Evolutionary conservation across 2,888 invertebrate species (phyloP).

Genomic region (Anoplius nigerrimus): DNA sequence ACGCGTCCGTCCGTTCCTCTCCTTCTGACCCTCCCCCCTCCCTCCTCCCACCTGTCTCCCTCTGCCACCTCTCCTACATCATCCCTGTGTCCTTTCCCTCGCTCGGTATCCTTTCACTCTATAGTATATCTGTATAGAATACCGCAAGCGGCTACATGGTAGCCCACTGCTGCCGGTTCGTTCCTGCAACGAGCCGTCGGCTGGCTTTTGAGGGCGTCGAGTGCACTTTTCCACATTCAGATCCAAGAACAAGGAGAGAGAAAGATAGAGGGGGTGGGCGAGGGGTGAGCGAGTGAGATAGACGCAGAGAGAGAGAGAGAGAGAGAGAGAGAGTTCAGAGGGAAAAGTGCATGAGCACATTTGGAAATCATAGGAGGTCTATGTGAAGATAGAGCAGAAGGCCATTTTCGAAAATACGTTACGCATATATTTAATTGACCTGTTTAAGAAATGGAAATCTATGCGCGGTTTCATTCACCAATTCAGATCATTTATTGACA

Average conservation of each 20-base stretch:
- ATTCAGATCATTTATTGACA: no score
- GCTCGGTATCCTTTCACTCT: conserved; percentile 2
- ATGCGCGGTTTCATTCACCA: no score
- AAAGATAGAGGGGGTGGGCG: neutral
- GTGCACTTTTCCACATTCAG: conserved; percentile 30
- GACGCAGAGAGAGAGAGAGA: conserved; percentile 1
- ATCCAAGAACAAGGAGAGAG: neutral
- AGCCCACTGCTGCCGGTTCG: conserved; percentile 10
- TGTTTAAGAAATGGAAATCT: no score
- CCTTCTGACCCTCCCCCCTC: no score
- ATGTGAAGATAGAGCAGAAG: neutral
- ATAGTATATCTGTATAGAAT: conserved; percentile 28
- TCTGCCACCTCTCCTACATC: neutral
- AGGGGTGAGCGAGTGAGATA: neutral
- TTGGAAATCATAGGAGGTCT: neutral
- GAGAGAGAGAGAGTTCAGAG: neutral
- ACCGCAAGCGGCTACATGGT: conserved; percentile 18
- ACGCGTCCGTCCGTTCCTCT: no score
- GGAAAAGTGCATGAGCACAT: neutral
- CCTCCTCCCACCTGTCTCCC: neutral
- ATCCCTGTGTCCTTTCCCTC: neutral
- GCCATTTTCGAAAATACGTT: no score
- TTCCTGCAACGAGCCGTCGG: conserved; percentile 10
- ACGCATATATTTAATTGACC: no score
- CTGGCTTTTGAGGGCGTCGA: conserved; percentile 21